These are phyloP conservation scores for Baccha elongata DNA, from an alignment of 2,888 invertebrate genomes.

Conservation along the genomic window DNA sequence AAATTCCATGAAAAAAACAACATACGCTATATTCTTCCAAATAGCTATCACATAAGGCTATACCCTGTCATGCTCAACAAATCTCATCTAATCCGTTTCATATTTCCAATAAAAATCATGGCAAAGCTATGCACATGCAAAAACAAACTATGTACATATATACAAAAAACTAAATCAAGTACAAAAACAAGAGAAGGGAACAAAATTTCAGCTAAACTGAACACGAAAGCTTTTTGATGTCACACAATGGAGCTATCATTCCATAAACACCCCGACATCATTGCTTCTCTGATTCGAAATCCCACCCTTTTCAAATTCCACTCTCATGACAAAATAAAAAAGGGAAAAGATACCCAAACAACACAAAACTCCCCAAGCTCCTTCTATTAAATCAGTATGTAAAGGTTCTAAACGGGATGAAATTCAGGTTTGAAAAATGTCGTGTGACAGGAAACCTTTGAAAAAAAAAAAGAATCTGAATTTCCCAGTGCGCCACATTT, in stretches of 20 bases:
- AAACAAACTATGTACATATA: constrained; percentile 15
- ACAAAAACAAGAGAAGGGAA: constrained; percentile 3
- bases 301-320: constrained; percentile 6
- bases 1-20: not conserved
- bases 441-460: constrained; percentile 23
- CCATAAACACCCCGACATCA: constrained; percentile 18
- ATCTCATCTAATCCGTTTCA: constrained; percentile 54
- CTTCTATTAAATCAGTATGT: not conserved
- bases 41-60: constrained; percentile 15
- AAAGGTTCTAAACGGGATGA: constrained; percentile 22
- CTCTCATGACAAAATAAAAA: not conserved
- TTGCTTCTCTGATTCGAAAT: constrained; percentile 4
- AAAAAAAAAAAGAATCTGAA: not conserved
- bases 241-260: constrained; percentile 18
- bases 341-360: not conserved
- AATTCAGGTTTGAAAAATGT: constrained; percentile 46
- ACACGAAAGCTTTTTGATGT: constrained; percentile 56
- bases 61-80: constrained; percentile 17
- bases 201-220: constrained; percentile 47
- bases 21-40: not conserved
- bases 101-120: constrained; percentile 48
- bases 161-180: not conserved
- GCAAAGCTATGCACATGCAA: not conserved
- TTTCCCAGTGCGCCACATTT: constrained; percentile 47
- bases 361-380: constrained; percentile 8